phyloP scores from a whole-genome alignment of 1,140 invertebrate genomes.

The Drosophila bifasciata region DNA sequence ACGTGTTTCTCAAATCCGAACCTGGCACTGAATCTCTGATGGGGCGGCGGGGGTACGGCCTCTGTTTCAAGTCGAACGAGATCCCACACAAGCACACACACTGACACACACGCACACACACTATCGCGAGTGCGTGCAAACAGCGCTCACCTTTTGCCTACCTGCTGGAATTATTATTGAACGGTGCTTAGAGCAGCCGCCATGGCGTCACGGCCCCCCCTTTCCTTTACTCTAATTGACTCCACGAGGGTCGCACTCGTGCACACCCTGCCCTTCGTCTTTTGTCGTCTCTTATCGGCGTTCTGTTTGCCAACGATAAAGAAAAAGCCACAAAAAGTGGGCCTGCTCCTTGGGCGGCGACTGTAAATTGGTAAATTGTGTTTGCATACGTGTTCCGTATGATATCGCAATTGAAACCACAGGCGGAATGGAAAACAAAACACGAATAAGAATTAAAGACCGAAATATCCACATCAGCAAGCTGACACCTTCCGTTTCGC shows the following conservation, averaged over 20 bases:
- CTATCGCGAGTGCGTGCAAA: constrained; percentile 5
- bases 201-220: no score
- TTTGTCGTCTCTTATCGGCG: constrained; percentile 31
- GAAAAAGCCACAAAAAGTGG: constrained; percentile 5
- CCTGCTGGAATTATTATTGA: constrained; percentile 42
- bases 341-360: constrained; percentile 34
- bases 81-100: constrained; percentile 41
- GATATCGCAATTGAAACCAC: not conserved
- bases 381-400: constrained; percentile 26
- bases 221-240: constrained; percentile 5
- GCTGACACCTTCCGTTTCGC: constrained; percentile 37
- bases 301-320: constrained; percentile 35
- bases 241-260: constrained; percentile 11
- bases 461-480: constrained; percentile 7
- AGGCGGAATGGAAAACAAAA: constrained; percentile 21
- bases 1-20: no score
- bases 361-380: constrained; percentile 36
- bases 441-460: not conserved
- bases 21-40: no score
- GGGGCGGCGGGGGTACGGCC: constrained; percentile 37
- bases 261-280: not conserved
- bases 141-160: constrained; percentile 30
- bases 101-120: constrained; percentile 19
- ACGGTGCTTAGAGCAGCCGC: constrained; percentile 24
- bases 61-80: constrained; percentile 75